Base-by-base conservation (phyloP, 2,113 vertebrate genomes). In the Syrmaticus mikado region DNA sequence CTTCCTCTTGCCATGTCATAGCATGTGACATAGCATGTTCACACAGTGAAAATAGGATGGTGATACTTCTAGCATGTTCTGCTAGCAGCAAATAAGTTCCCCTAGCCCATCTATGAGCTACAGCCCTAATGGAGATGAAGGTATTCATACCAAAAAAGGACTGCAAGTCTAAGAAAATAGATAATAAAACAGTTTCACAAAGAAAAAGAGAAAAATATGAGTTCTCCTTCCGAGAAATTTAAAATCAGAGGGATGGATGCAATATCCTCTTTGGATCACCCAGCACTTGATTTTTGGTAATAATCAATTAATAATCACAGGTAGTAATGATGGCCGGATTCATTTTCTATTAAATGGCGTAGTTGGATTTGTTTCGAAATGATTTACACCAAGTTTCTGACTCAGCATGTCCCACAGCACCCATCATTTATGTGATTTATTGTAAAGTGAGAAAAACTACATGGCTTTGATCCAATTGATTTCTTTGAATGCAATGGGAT, bases 341-440 rank as follows among this genome's bases (percentile, higher is more conserved):
- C 19, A 36, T 82, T 46, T 81, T 41, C 32, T 45, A 17, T 65
- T 38, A 88, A 93, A 52, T 48, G 18, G 36, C 11, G 8, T 15
- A 48, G 52, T 21, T 81, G 68, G 87, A 76, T 36, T 87, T 92
- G 38, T 57, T 91, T 53, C 50, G 50, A 75, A 43, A 57, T 85
- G 72, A 92, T 92, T 94, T 91, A 83, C 70, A 85, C 52, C n/a
- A 13, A 40, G 22, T n/a, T 74, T 71, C 84, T 95, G 89, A 82
- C 67, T 93, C 91, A 97, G 85, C 87, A 90, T 7, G 6, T 89
- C 65, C 75, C 75, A 16, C 40, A 72, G 24, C 22, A 52, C 57
- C 68, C 61, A 77, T 91, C 82, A 43, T 85, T 58, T 13, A 13
- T 19, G 50, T 93, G 93, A 96, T 92, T 94, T 94, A 94, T 61